Conservation (phyloP, 2,113 vertebrate genomes). For the Taurulus bubalis region DNA sequence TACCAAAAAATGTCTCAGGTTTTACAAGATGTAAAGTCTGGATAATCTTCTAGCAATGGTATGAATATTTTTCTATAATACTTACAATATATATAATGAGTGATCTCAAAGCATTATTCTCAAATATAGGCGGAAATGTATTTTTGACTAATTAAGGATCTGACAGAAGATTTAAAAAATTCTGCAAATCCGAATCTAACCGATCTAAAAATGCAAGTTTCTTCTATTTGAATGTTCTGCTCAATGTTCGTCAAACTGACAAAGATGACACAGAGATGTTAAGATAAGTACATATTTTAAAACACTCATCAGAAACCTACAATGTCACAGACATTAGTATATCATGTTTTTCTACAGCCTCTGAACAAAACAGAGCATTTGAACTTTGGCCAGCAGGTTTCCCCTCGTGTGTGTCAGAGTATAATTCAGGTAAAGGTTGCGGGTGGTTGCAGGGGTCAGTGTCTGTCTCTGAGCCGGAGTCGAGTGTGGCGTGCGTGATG, state of each 20-base stretch:
- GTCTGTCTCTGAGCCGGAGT: conserved; percentile 51
- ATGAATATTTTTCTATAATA: neutral
- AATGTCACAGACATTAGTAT: neutral
- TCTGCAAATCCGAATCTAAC: neutral
- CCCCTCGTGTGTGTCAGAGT: conserved; percentile 28
- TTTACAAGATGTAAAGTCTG: neutral
- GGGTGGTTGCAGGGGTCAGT: conserved; percentile 39
- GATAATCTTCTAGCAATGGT: neutral
- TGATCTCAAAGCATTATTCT: neutral
- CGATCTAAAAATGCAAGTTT: neutral
- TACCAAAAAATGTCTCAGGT: neutral
- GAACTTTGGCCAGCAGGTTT: conserved; percentile 21
- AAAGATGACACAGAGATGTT: neutral
- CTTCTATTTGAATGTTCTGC: neutral
- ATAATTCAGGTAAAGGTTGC: conserved; percentile 56
- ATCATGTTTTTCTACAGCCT: conserved; percentile 13
- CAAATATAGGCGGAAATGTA: neutral
- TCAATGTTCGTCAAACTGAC: neutral
- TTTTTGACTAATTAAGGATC: neutral
- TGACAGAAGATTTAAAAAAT: neutral
- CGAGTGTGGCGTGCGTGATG: conserved; percentile 53
- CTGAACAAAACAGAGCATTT: conserved; percentile 4
- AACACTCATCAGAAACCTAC: neutral
- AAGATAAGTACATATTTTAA: conserved; percentile 4
- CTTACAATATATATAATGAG: neutral